Evolutionary conservation across 2,113 vertebrate genomes (phyloP).

Genomic region (Hemicordylus capensis): DNA sequence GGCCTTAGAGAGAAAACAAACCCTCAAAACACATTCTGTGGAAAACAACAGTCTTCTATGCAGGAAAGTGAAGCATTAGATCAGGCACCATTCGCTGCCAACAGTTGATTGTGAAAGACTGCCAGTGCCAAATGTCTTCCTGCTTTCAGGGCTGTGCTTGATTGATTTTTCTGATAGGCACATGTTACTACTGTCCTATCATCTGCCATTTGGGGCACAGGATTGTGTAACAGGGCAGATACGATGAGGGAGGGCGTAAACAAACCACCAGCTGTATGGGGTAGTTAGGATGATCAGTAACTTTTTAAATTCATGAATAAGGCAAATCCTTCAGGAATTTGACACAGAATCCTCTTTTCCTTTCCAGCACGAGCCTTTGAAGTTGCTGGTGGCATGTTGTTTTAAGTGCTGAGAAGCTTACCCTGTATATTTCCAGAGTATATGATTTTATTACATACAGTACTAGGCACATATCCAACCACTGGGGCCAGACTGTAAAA

Average conservation of each 20-base stretch:
- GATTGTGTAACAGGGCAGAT: background rate
- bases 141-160: background rate
- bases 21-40: constrained; percentile 52
- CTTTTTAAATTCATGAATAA: constrained; percentile 16
- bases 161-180: background rate
- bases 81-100: constrained; percentile 26
- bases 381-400: background rate
- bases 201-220: background rate
- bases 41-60: constrained; percentile 53
- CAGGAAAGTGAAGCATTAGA: constrained; percentile 50
- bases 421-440: background rate
- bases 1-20: constrained; percentile 52
- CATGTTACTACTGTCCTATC: background rate
- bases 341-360: background rate
- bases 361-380: background rate
- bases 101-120: constrained; percentile 26
- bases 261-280: background rate
- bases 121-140: constrained; percentile 4
- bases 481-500: too few species aligned
- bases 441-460: background rate
- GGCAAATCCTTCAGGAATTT: constrained; percentile 6
- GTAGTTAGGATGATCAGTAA: background rate
- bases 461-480: too few species aligned
- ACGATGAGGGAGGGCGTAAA: background rate
- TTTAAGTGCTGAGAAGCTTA: constrained; percentile 9